These are phyloP conservation scores for Nettapus auritus DNA, from an alignment of 2,113 vertebrate species.

Conservation along the genomic window DNA sequence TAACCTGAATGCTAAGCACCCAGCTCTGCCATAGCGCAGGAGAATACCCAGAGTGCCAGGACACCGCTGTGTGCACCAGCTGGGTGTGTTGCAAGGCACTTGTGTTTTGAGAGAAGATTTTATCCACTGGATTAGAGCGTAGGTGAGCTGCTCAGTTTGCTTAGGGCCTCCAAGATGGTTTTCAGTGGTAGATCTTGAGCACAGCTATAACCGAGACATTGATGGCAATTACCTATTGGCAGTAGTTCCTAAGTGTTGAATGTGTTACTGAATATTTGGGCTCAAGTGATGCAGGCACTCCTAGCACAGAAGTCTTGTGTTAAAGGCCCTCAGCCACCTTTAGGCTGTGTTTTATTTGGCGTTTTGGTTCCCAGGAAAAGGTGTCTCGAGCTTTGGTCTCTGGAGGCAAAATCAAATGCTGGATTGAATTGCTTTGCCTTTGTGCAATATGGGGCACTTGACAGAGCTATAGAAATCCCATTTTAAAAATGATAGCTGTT, in stretches of 20 bases:
- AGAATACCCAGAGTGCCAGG: accelerated
- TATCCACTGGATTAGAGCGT: background rate
- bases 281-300: background rate
- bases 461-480: constrained; percentile 47
- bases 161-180: background rate
- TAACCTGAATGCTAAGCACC: too few relatives aligned
- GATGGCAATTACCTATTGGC: background rate
- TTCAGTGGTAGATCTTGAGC: accelerated
- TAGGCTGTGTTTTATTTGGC: background rate
- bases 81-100: background rate
- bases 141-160: background rate
- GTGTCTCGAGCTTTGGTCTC: background rate
- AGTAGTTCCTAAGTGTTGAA: background rate
- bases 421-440: constrained; percentile 15
- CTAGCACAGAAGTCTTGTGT: background rate
- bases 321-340: background rate
- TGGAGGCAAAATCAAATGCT: background rate
- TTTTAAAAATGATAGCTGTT: constrained; percentile 47
- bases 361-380: background rate
- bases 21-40: background rate
- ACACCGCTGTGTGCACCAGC: accelerated
- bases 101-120: background rate
- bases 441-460: background rate
- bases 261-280: background rate
- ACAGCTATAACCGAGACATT: background rate